Conservation (phyloP, 2,888 invertebrate genomes). For the Brenthis ino region DNA sequence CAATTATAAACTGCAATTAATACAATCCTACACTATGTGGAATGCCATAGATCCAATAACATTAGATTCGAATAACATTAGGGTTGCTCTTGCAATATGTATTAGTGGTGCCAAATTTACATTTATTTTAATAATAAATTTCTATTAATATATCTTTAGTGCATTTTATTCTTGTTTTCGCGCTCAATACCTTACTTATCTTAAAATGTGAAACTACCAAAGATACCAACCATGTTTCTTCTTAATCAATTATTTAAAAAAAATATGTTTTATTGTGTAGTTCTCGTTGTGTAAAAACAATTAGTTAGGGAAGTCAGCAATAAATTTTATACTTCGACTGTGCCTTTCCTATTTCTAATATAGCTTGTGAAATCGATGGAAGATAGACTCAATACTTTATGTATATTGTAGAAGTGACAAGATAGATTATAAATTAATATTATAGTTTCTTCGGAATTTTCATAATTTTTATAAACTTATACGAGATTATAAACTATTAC, state of each 20-base stretch:
- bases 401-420: constrained; percentile 69
- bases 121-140: constrained; percentile 35
- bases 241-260: constrained; percentile 29
- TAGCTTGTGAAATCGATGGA: constrained; percentile 74
- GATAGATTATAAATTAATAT: constrained; percentile 58
- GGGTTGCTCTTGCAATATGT: constrained; percentile 27
- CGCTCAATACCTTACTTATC: constrained; percentile 8
- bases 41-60: constrained; percentile 45
- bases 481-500: constrained; percentile 20
- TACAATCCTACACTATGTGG: constrained; percentile 46
- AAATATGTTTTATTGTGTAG: constrained; percentile 43
- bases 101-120: constrained; percentile 68
- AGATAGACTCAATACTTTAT: constrained; percentile 68
- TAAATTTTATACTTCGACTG: constrained; percentile 82
- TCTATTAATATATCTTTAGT: constrained; percentile 14
- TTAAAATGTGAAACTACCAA: constrained; percentile 14
- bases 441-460: constrained; percentile 39
- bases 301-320: constrained; percentile 80
- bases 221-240: constrained; percentile 25
- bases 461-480: constrained; percentile 31
- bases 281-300: constrained; percentile 54
- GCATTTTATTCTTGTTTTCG: constrained; percentile 23
- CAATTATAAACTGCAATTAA: constrained; percentile 47
- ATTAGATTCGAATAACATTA: constrained; percentile 30
- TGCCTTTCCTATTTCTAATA: constrained; percentile 82